Evolutionary conservation across 2,797 vertebrate genomes (phyloP).

Genomic region (Scomberomorus guttatus): DNA sequence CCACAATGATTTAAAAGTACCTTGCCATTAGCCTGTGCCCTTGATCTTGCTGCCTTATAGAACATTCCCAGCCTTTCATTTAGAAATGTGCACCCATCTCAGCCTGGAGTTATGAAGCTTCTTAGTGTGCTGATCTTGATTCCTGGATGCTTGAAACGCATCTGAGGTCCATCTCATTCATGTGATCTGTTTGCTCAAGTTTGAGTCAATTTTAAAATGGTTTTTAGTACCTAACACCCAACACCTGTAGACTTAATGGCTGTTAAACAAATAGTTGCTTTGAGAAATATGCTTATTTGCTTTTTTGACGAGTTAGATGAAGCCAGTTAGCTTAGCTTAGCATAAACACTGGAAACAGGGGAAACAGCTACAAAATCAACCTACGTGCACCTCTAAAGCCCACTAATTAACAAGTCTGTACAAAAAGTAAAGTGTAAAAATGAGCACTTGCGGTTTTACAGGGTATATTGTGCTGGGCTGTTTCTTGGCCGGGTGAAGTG

Average conservation of each 20-base stretch:
- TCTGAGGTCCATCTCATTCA: constrained; percentile 16
- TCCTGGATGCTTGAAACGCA: constrained; percentile 47
- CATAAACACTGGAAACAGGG: neutral
- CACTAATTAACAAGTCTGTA: neutral
- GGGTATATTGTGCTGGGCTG: neutral
- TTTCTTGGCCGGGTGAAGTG: neutral
- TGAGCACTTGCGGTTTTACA: neutral
- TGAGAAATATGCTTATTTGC: neutral
- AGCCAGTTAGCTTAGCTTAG: constrained; percentile 18
- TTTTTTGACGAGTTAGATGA: neutral
- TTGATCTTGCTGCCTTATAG: constrained; percentile 83
- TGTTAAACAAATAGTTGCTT: constrained; percentile 9
- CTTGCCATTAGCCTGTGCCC: constrained; percentile 78
- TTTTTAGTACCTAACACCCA: neutral
- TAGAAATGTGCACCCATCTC: constrained; percentile 55
- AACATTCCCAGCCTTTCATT: constrained; percentile 79
- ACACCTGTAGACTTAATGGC: neutral
- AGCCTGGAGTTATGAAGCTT: constrained; percentile 47
- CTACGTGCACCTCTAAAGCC: neutral
- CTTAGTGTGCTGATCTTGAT: constrained; percentile 56
- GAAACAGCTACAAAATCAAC: neutral
- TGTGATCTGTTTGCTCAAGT: constrained; percentile 4
- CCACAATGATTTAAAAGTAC: constrained; percentile 64
- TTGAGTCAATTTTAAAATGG: neutral
- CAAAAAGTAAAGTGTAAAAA: neutral